Evolutionary conservation across 2,113 vertebrate species (phyloP).

Genomic region (Rutilus rutilus): DNA sequence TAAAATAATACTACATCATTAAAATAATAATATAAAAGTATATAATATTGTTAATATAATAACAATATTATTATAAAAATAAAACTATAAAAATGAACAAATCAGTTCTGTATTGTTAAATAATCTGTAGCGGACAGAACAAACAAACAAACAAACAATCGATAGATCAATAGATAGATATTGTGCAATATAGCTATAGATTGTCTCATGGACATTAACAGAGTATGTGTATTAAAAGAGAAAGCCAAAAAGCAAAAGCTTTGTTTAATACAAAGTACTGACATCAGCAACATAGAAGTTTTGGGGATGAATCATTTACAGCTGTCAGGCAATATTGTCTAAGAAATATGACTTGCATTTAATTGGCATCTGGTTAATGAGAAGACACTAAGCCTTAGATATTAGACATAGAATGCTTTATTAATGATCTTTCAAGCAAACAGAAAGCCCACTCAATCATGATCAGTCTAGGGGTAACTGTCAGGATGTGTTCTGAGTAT

Average conservation of each 20-base stretch:
- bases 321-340: background rate
- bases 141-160: too few species aligned
- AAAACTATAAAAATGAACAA: background rate
- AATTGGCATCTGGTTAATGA: constrained; percentile 7
- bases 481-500: constrained; percentile 16
- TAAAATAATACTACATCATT: too few species aligned
- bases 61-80: background rate
- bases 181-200: background rate
- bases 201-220: background rate
- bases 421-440: constrained; percentile 17
- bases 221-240: background rate
- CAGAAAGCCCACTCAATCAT: constrained; percentile 32
- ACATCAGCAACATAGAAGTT: background rate
- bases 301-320: constrained; percentile 5
- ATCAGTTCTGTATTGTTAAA: background rate
- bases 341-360: constrained; percentile 15
- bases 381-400: constrained; percentile 3
- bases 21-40: too few species aligned
- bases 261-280: constrained; percentile 18
- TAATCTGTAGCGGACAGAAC: background rate
- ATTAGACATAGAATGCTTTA: constrained; percentile 11
- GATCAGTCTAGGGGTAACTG: constrained; percentile 11
- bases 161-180: too few species aligned
- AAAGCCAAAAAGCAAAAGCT: background rate
- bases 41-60: background rate